A percentile compares a stretch with the other conserved stretches of the same genome.
Evolutionary conservation across 2,888 invertebrate species (phyloP).

Genomic region (Mellilla xanthometata): DNA sequence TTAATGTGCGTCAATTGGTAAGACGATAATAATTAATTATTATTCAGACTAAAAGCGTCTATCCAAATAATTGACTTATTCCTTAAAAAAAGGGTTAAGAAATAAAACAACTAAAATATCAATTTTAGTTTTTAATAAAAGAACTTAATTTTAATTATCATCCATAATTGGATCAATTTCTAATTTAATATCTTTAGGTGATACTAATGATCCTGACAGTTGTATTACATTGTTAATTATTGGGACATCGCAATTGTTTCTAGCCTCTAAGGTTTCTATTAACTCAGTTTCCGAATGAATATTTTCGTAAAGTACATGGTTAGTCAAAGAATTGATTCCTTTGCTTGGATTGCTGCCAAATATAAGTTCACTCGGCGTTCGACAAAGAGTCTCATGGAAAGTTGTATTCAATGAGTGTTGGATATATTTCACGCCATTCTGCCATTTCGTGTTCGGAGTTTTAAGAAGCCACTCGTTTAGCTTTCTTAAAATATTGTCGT

Average conservation of each 20-base stretch:
- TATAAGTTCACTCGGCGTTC: constrained; percentile 50
- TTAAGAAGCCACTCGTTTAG: constrained; percentile 47
- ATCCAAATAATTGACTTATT: too few relatives aligned
- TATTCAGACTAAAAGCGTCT: too few relatives aligned
- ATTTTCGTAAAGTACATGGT: too few relatives aligned
- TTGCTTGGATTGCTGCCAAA: constrained; percentile 47
- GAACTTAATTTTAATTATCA: too few relatives aligned
- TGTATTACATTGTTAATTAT: constrained; percentile 35
- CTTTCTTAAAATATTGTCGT: constrained; percentile 50
- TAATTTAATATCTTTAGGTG: constrained; percentile 45
- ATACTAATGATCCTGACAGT: constrained; percentile 46
- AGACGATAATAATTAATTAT: too few relatives aligned
- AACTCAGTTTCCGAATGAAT: constrained; percentile 40
- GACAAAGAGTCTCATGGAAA: constrained; percentile 44
- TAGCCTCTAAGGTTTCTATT: constrained; percentile 35
- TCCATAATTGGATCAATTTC: constrained; percentile 24
- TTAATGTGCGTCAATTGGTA: too few relatives aligned
- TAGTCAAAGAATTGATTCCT: constrained; percentile 38
- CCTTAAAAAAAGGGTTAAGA: too few relatives aligned
- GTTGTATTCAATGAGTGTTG: constrained; percentile 50
- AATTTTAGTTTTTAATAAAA: too few relatives aligned
- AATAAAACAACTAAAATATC: too few relatives aligned
- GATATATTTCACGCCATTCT: constrained; percentile 52
- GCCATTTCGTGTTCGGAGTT: constrained; percentile 50
- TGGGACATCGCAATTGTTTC: constrained; percentile 28